These are phyloP conservation scores for Paracyclopina nana DNA, from an alignment of 1,140 invertebrate genomes.

Conservation along the genomic window DNA sequence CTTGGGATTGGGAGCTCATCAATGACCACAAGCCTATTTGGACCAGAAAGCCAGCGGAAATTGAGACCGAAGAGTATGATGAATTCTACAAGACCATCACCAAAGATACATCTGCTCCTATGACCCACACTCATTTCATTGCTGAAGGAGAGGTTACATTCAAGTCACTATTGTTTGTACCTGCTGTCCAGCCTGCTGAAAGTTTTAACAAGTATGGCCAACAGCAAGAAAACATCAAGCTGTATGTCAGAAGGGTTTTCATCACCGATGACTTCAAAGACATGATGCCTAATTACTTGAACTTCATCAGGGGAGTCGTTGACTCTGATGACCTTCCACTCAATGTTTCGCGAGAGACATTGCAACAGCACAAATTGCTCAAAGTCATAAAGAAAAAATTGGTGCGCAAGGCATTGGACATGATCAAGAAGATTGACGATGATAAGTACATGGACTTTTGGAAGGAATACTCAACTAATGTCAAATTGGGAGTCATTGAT, in stretches of 20 bases:
- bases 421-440: constrained; percentile 88
- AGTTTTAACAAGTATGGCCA: constrained; percentile 87
- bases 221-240: constrained; percentile 80
- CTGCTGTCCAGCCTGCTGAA: constrained; percentile 56
- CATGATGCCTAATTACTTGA: constrained; percentile 95
- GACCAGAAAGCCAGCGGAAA: constrained; percentile 57
- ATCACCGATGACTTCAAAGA: constrained; percentile 99
- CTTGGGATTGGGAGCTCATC: constrained; percentile 93
- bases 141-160: constrained; percentile 98
- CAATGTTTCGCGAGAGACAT: constrained; percentile 91
- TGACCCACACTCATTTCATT: constrained; percentile 81
- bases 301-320: constrained; percentile 84
- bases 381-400: constrained; percentile 99
- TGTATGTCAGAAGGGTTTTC: constrained; percentile 90
- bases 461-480: constrained; percentile 95
- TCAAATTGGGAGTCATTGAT: constrained; percentile 93
- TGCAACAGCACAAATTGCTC: constrained; percentile 91
- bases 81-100: constrained; percentile 87
- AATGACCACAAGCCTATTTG: constrained; percentile 95
- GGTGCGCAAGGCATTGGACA: constrained; percentile 86
- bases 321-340: constrained; percentile 98
- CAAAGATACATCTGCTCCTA: constrained; percentile 66
- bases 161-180: constrained; percentile 84
- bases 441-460: constrained; percentile 87
- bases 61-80: constrained; percentile 67